phyloP scores from a whole-genome alignment of 1,140 invertebrate species.

The Archegozetes longisetosus region DNA sequence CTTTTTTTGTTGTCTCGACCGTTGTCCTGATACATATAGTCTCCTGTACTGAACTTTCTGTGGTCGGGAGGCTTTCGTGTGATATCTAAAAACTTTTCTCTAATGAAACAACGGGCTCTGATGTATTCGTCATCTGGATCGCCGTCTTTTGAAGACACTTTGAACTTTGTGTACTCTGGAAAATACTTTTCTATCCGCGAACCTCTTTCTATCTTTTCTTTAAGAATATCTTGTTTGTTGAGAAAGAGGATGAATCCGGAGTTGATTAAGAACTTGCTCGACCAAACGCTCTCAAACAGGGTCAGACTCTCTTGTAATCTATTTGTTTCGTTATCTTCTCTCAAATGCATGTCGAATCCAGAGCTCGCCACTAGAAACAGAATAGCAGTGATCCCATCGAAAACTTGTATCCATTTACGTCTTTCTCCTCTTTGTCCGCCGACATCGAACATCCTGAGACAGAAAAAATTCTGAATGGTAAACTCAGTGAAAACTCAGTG shows the following conservation, averaged over 20 bases:
- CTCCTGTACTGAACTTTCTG: neutral
- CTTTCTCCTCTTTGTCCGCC: slow-evolving; percentile 64
- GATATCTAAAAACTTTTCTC: slow-evolving; percentile 39
- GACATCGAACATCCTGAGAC: slow-evolving; percentile 49
- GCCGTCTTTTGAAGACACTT: slow-evolving; percentile 15
- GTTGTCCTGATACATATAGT: slow-evolving; percentile 4
- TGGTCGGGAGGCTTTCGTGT: slow-evolving; percentile 15
- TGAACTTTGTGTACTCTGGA: slow-evolving; percentile 41
- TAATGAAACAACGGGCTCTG: slow-evolving; percentile 46
- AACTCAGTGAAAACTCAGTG: no score
- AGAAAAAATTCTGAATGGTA: no score
- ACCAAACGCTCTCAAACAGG: slow-evolving; percentile 57
- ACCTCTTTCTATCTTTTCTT: slow-evolving; percentile 49
- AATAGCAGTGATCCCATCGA: slow-evolving; percentile 60
- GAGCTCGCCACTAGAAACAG: slow-evolving; percentile 57
- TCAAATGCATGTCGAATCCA: slow-evolving; percentile 53
- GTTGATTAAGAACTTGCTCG: slow-evolving; percentile 53
- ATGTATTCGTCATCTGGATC: slow-evolving; percentile 41
- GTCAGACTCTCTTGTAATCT: slow-evolving; percentile 48
- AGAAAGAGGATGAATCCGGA: slow-evolving; percentile 60
- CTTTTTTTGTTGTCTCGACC: slow-evolving; percentile 10
- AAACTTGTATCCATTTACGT: slow-evolving; percentile 66
- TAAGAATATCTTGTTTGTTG: slow-evolving; percentile 62
- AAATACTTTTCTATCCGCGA: slow-evolving; percentile 44
- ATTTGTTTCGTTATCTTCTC: slow-evolving; percentile 52